Evolutionary conservation across 2,113 vertebrate species (phyloP).

Genomic region (Leucopternis melanops): DNA sequence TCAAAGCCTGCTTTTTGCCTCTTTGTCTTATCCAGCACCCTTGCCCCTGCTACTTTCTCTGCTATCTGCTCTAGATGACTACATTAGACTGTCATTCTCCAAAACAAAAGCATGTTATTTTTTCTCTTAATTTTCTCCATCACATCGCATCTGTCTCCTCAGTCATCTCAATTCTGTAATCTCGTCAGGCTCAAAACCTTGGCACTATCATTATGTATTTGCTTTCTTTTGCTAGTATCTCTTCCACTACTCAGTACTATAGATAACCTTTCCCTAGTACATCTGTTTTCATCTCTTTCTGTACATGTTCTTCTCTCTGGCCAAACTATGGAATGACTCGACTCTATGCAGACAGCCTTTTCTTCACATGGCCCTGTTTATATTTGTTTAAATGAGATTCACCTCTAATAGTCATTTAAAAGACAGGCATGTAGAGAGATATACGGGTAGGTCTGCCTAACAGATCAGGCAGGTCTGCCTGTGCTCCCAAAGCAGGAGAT

Average conservation of each 20-base stretch:
- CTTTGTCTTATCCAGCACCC: background rate
- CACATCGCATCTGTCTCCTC: background rate
- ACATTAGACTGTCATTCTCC: background rate
- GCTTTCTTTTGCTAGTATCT: background rate
- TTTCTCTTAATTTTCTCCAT: background rate
- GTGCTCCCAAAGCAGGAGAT: background rate
- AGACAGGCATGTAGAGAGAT: background rate
- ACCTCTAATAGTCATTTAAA: background rate
- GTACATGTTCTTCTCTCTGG: background rate
- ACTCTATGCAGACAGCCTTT: background rate
- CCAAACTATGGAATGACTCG: background rate
- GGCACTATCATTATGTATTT: background rate
- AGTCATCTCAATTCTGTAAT: background rate
- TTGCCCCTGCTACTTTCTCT: background rate
- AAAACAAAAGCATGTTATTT: background rate
- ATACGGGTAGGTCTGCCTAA: background rate
- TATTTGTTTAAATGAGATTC: background rate
- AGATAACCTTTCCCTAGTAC: background rate
- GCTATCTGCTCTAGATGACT: background rate
- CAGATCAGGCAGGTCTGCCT: background rate
- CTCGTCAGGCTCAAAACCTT: background rate
- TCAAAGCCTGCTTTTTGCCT: background rate
- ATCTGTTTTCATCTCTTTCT: background rate
- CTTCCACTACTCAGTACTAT: background rate
- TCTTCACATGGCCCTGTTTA: background rate